Base-by-base conservation (phyloP, 2,888 invertebrate species). In the Microplitis manilae region DNA sequence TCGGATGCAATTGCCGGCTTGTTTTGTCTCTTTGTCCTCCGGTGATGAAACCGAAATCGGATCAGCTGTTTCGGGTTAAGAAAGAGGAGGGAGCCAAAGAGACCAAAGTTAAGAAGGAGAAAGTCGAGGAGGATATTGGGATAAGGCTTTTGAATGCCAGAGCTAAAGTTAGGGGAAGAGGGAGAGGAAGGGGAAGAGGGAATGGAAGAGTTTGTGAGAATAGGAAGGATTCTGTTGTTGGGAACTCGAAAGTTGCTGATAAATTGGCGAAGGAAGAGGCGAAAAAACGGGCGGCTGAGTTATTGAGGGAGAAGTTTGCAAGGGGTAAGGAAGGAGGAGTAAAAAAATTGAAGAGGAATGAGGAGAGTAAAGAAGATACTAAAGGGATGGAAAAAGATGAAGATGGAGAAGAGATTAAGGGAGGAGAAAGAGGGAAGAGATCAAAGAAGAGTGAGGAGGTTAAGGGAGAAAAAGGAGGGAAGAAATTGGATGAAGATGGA, bases 1-100 rank as follows among this genome's bases (percentile, higher is more conserved):
- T 98, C 82, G 97, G 97, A 0, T 91, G 97, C 77, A 94, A 95
- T 86, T 94, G 95, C 84, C 92, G 98, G 71, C 89, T 98, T 50
- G 93, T 98, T 79, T 91, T 96, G 71, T 96, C 96, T 81, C 92
- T 98, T 84, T 94, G 94, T 84, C 94, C 96, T 1, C 91, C 96
- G 75, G 94, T 95, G 0, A 88, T 96, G 77, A 94, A 94, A 88
- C 94, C 95, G 40, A 91, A 92, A 5, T 90, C 89, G 75, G 92
- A 92, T 72, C 94, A 95, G 84, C 90, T 96, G 78, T 90, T 91
- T 74, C 92, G 85, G 39, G 20, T 40, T 17, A 65, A 30, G 38
- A 70, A 75, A 20, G 65, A 79, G 70, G 74, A 79, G 39, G 38
- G 8, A 67, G 13, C n/a, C 13, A 50, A 50, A 1, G 50, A 50